A percentile compares a stretch with the other conserved stretches of the same genome.
Evolutionary conservation across 2,888 invertebrate genomes (phyloP).

Genomic region (Ethmia dodecea): DNA sequence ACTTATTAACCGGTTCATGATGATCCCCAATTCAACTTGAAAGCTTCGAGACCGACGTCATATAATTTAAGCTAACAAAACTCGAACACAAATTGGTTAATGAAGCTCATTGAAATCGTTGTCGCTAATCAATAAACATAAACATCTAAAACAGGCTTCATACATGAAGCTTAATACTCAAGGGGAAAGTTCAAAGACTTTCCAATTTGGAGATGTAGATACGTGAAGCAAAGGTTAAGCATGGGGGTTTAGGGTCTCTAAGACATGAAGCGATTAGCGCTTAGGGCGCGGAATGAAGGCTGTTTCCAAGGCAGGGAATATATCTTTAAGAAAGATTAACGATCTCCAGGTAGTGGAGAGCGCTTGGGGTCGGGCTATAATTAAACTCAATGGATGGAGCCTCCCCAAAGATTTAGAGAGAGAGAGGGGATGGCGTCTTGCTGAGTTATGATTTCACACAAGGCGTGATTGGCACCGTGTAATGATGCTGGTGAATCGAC

Average conservation of each 20-base stretch:
- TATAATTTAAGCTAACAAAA: slow-evolving; percentile 54
- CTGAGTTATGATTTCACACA: slow-evolving; percentile 75
- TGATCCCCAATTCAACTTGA: slow-evolving; percentile 45
- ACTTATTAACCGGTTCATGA: too few species aligned
- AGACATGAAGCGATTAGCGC: slow-evolving; percentile 65
- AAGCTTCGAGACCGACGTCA: slow-evolving; percentile 35
- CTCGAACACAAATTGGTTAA: slow-evolving; percentile 66
- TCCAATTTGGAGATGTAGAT: slow-evolving; percentile 34
- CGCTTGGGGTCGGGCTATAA: slow-evolving; percentile 66
- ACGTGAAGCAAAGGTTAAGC: slow-evolving; percentile 4
- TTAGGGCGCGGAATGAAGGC: slow-evolving; percentile 44
- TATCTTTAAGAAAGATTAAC: slow-evolving; percentile 78
- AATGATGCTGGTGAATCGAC: slow-evolving; percentile 38
- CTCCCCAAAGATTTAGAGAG: slow-evolving; percentile 70
- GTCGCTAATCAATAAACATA: slow-evolving; percentile 69
- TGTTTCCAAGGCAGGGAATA: slow-evolving; percentile 57
- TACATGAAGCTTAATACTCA: slow-evolving; percentile 51
- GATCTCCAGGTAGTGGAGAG: slow-evolving; percentile 67
- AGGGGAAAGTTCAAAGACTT: slow-evolving; percentile 66
- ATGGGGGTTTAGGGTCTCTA: slow-evolving; percentile 9
- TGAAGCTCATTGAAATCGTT: slow-evolving; percentile 65
- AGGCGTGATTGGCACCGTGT: slow-evolving; percentile 66
- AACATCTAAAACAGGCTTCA: slow-evolving; percentile 59
- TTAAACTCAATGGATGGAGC: slow-evolving; percentile 74
- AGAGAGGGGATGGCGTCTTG: slow-evolving; percentile 62